Conservation (phyloP, 2,888 invertebrate genomes). For the Gari tellinella region DNA sequence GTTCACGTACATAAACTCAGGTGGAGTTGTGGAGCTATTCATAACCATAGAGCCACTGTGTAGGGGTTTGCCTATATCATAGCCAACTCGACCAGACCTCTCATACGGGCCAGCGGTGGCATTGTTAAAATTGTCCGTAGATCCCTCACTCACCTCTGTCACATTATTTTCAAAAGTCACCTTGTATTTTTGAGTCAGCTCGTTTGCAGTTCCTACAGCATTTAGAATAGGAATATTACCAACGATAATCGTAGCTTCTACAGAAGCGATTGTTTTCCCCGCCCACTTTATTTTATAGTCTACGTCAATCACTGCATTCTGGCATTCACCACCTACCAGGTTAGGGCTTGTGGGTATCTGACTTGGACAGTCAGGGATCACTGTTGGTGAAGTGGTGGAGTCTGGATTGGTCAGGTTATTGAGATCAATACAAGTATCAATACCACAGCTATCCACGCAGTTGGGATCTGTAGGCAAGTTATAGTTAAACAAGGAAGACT, state of each 20-base stretch:
- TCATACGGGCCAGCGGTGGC: slow-evolving; percentile 53
- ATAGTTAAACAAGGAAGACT: slow-evolving; percentile 56
- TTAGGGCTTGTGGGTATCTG: slow-evolving; percentile 70
- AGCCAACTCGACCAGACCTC: slow-evolving; percentile 77
- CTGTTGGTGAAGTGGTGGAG: slow-evolving; percentile 15
- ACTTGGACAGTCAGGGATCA: slow-evolving; percentile 66
- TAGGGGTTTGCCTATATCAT: slow-evolving; percentile 72
- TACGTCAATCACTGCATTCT: slow-evolving; percentile 78
- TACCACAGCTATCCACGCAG: slow-evolving; percentile 63
- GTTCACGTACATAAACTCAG: slow-evolving; percentile 65
- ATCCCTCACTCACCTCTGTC: slow-evolving; percentile 33
- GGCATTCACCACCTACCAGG: slow-evolving; percentile 55
- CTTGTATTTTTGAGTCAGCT: slow-evolving; percentile 72
- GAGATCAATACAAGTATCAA: slow-evolving; percentile 57
- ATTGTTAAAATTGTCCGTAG: slow-evolving; percentile 65
- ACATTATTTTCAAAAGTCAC: slow-evolving; percentile 67
- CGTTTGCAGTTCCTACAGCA: slow-evolving; percentile 13
- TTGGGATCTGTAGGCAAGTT: slow-evolving; percentile 39
- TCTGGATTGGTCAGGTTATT: slow-evolving; percentile 40
- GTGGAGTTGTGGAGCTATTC: slow-evolving; percentile 52
- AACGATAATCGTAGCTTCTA: slow-evolving; percentile 75
- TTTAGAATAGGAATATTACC: slow-evolving; percentile 64
- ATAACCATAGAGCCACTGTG: slow-evolving; percentile 68
- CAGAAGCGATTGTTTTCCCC: slow-evolving; percentile 64
- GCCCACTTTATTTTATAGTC: slow-evolving; percentile 78